Base-by-base conservation (phyloP, 2,113 vertebrate species). In the Galemys pyrenaicus region DNA sequence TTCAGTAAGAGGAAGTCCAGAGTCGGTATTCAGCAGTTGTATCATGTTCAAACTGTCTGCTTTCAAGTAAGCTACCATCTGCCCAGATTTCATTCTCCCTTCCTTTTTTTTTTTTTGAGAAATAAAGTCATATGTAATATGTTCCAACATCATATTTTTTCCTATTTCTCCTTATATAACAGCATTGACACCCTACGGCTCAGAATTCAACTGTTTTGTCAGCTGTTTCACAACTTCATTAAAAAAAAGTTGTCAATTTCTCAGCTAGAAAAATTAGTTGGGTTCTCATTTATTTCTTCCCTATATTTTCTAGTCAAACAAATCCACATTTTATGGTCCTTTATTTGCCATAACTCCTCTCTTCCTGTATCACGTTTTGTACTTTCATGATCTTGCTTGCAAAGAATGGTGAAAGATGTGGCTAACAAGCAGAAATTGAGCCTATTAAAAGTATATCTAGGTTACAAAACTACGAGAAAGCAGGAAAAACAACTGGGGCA, bases 51-150 rank as follows among this genome's bases (percentile, higher is more conserved):
- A 90, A n/a, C 41, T 51, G 24, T 77, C 84, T 70, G 54, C 71
- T 64, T 95, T 95, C 81, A 86, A 71, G 77, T 28, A 70, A 58
- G 41, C 82, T 90, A n/a, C 81, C 44, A 56, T 89, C 91, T 95
- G 68, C 68, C 51, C 64, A 94, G 41, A 73, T 81, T 74, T 73
- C 54, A 67, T 82, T 28, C n/a, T 67, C 75, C 39, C 39, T 37
- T 30, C 54, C 54, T 75, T 65, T 81, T 32, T 51, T 75, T 65
- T 81, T 32, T 51, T 82, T 46, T 35, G 46, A 93, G 90, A 89
- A 73, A 62, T 67, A 44, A 62, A 64, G 79, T 83, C 71, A 64
- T 70, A 56, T 73, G 73, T 62, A 80, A 82, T 39, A 89, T 68
- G 37, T 71, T 87, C 71, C 65, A 93, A 80, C 30, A 73, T 71